These are phyloP conservation scores for Zaprionus davidi DNA, from an alignment of 1,140 invertebrate genomes.

Conservation along the genomic window DNA sequence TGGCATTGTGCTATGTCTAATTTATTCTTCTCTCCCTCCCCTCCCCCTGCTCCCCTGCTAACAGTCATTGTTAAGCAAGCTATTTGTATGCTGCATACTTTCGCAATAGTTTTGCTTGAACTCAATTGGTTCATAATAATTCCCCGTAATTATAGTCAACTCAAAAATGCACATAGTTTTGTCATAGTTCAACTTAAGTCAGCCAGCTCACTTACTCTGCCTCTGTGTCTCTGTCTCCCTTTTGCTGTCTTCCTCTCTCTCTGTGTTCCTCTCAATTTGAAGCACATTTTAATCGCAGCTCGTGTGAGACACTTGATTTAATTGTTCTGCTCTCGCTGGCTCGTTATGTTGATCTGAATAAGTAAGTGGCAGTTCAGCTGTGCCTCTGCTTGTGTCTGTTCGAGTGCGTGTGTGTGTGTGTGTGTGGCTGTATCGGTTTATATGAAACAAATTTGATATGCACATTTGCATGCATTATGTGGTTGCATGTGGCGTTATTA, in stretches of 20 bases:
- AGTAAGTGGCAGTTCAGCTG: slow-evolving; percentile 51
- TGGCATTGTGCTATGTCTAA: slow-evolving; percentile 6
- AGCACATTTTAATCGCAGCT: slow-evolving; percentile 63
- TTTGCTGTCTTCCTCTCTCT: not conserved
- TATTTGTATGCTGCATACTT: slow-evolving; percentile 53
- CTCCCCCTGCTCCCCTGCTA: not conserved
- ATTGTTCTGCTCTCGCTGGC: slow-evolving; percentile 46
- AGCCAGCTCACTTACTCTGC: too few species aligned
- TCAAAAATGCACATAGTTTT: not conserved
- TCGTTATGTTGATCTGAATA: slow-evolving; percentile 65
- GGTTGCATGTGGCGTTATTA: slow-evolving; percentile 37
- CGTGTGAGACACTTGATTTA: slow-evolving; percentile 60
- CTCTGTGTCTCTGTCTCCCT: not conserved
- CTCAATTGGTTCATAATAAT: not conserved
- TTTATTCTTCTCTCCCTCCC: not conserved
- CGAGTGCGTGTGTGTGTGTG: not conserved
- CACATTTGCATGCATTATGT: slow-evolving; percentile 64
- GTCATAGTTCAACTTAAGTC: not conserved
- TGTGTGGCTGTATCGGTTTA: slow-evolving; percentile 1
- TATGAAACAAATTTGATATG: slow-evolving; percentile 61
- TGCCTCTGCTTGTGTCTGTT: not conserved
- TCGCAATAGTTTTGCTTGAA: slow-evolving; percentile 17
- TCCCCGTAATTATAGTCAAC: not conserved
- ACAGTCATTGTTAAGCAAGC: not conserved
- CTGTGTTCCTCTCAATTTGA: slow-evolving; percentile 27